Conservation (phyloP, 53 echinoderm and acorn worm genomes). For the Astropecten irregularis region DNA sequence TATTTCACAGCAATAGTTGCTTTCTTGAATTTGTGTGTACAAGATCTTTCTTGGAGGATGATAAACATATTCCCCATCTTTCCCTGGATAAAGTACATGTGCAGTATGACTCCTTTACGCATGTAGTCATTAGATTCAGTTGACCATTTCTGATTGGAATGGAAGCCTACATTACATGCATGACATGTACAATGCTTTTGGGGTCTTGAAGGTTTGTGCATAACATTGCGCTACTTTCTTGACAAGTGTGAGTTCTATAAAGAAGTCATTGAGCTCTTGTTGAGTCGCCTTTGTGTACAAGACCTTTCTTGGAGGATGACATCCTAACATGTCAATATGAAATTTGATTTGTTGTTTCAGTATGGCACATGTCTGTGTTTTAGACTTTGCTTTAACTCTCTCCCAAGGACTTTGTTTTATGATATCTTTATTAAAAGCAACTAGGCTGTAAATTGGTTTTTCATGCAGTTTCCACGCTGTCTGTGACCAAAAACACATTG, state of each 20-base stretch:
- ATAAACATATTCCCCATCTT: too few species aligned
- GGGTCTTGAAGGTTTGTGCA: neutral
- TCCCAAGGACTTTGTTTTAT: neutral
- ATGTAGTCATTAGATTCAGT: slow-evolving; percentile 7
- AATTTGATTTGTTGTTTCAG: slow-evolving; percentile 11
- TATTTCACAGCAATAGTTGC: too few species aligned
- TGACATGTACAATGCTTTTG: neutral
- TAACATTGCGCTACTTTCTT: neutral
- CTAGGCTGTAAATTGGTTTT: too few species aligned
- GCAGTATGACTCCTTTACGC: neutral
- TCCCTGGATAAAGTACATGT: too few species aligned
- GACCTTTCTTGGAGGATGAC: neutral
- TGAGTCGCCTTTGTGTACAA: neutral
- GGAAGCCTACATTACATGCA: too few species aligned
- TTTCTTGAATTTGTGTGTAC: too few species aligned
- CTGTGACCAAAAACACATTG: too few species aligned
- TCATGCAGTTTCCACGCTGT: too few species aligned
- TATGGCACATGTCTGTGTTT: neutral
- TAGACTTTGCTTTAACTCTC: neutral
- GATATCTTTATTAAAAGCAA: too few species aligned
- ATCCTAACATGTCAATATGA: neutral
- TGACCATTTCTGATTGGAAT: slow-evolving; percentile 29
- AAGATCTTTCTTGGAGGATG: too few species aligned
- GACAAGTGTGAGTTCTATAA: neutral
- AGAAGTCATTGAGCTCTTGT: neutral